phyloP scores from a whole-genome alignment of 2,888 invertebrate genomes.

The Leptopterna dolabrata region DNA sequence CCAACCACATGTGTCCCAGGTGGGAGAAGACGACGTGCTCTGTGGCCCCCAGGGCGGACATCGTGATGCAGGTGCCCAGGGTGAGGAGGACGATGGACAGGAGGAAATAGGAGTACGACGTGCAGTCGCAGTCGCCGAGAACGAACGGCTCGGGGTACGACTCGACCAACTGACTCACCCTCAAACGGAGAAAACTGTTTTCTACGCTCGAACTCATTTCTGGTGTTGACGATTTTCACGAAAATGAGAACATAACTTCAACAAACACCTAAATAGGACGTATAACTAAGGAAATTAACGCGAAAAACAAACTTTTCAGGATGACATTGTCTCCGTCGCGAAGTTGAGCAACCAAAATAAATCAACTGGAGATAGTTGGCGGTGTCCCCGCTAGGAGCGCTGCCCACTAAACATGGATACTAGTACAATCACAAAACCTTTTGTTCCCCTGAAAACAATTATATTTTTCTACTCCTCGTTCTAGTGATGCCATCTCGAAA shows the following conservation, averaged over 20 bases:
- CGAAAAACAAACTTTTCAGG: background rate
- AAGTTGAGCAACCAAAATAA: background rate
- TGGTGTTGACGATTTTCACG: background rate
- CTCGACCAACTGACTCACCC: slow-evolving; percentile 55
- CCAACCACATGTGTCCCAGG: slow-evolving; percentile 77
- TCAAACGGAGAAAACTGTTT: slow-evolving; percentile 47
- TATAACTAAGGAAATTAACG: background rate
- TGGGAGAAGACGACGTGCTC: slow-evolving; percentile 68
- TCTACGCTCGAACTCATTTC: slow-evolving; percentile 30
- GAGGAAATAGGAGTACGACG: slow-evolving; percentile 75
- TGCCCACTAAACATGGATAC: no score
- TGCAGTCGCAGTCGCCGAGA: slow-evolving; percentile 76
- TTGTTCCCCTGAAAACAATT: no score
- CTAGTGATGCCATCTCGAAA: no score
- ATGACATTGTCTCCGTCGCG: background rate
- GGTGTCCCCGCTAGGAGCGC: background rate
- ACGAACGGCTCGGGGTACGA: slow-evolving; percentile 65
- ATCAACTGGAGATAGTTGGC: background rate
- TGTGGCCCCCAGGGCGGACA: slow-evolving; percentile 72
- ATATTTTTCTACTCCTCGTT: no score
- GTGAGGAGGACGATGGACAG: slow-evolving; percentile 74
- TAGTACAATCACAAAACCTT: no score
- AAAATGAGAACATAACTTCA: background rate
- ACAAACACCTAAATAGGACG: background rate
- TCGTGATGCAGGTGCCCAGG: slow-evolving; percentile 75